Evolutionary conservation across 2,888 invertebrate species (phyloP), one percentile per base, ranked within the genome.

Genomic region (Sarcophaga subvicina): DNA sequence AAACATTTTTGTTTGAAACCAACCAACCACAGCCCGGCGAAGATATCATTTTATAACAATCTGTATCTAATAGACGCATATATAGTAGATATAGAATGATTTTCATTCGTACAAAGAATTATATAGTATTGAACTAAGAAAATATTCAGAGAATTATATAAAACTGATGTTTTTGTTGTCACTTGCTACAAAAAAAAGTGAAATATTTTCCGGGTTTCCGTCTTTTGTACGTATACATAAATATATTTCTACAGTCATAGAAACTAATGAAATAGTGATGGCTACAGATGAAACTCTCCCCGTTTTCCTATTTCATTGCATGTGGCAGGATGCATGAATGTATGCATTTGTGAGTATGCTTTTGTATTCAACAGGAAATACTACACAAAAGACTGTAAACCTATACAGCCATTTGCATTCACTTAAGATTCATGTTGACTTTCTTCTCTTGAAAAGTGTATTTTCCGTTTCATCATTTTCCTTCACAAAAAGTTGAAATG

Each of bases 181-280:
- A 73, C 47, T 63, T 81, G 59, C 20, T 67, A 45, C 17, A 77
- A 80, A 37, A 86, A 82, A 80, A 86, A 83, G 83, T 69, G 69
- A 86, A 86, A 83, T 86, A 73, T 77, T 67, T 86, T 86, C 83
- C 80, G 83, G 81, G 45, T 80, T 86, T 86, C 59, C 47, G 11
- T 80, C n/a, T 25, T 60, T 20, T 62, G 5, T 64, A 63, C 37
- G 17, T 14, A 60, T n/a, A 59, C 59, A 17, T 27, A 63, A 8
- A 54, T n/a, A 64, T 14, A 69, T 10, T 22, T 54, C 3, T 27
- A 27, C 14, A 54, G 17, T 54, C 54, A 54, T 17, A 54, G 17
- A 54, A 54, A 54, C 54, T 54, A 54, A 54, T 54, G 54, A 37
- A 37, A 37, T 37, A 37, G 37, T 37, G 37, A 37, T 37, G 37